Percentiles rank a stretch among this genome's conserved stretches.
These are phyloP conservation scores for Gadus macrocephalus DNA, from an alignment of 2,113 vertebrate species.

Conservation along the genomic window DNA sequence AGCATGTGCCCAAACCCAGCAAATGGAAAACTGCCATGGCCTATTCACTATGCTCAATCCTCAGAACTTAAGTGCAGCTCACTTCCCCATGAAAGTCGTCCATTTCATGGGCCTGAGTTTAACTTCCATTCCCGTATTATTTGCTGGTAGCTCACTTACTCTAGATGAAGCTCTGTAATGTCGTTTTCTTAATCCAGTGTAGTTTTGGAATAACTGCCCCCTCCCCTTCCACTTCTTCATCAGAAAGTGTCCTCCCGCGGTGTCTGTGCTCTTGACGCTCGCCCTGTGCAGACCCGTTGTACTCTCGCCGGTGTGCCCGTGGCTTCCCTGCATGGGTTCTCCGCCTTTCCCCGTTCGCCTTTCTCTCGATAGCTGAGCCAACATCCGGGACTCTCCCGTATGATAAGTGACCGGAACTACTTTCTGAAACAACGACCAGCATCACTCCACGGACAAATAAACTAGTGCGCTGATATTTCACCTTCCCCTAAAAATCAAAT, in stretches of 20 bases:
- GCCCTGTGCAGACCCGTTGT: slow-evolving; percentile 59
- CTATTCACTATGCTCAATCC: slow-evolving; percentile 61
- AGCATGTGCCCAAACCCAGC: slow-evolving; percentile 40
- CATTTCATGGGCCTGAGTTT: slow-evolving; percentile 70
- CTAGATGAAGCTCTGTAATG: slow-evolving; percentile 53
- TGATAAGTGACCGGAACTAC: slow-evolving; percentile 73
- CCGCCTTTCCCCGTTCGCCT: slow-evolving; percentile 74
- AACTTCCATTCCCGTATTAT: slow-evolving; percentile 73
- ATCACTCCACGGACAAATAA: slow-evolving; percentile 62
- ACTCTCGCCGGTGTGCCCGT: slow-evolving; percentile 67
- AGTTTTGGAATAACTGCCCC: slow-evolving; percentile 63
- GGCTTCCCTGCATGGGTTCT: slow-evolving; percentile 65
- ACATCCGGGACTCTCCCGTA: slow-evolving; percentile 74
- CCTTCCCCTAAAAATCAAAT: no score
- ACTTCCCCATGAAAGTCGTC: slow-evolving; percentile 69
- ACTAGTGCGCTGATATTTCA: slow-evolving; percentile 56
- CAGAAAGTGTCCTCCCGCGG: slow-evolving; percentile 40
- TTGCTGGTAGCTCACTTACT: slow-evolving; percentile 68
- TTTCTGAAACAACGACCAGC: slow-evolving; percentile 61
- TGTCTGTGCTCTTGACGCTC: slow-evolving; percentile 50
- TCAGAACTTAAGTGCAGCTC: slow-evolving; percentile 64
- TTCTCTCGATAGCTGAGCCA: slow-evolving; percentile 72
- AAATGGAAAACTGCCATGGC: slow-evolving; percentile 56
- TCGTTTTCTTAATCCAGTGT: slow-evolving; percentile 67
- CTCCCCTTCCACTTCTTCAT: slow-evolving; percentile 57